phyloP scores from a whole-genome alignment of 2,797 vertebrate genomes.

The Acipenser transmontanus region DNA sequence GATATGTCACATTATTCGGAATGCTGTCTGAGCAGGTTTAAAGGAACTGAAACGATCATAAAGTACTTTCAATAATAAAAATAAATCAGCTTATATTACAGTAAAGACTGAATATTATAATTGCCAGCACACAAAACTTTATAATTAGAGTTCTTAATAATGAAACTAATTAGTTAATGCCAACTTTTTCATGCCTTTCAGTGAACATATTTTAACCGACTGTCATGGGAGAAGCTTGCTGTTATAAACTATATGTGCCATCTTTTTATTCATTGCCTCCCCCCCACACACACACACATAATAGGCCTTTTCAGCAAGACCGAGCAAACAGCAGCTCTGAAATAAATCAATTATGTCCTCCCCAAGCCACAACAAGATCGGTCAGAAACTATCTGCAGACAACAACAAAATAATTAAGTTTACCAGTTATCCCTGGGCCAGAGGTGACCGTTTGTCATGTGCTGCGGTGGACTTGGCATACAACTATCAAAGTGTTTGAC shows the following conservation, averaged over 20 bases:
- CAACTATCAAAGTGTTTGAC: constrained; percentile 46
- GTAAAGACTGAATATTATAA: constrained; percentile 53
- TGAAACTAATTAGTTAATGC: too few species aligned
- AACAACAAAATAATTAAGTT: constrained; percentile 48
- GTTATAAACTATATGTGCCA: constrained; percentile 51
- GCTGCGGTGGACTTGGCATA: constrained; percentile 39
- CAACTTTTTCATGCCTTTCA: too few species aligned
- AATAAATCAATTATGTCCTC: constrained; percentile 60
- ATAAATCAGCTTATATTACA: constrained; percentile 40
- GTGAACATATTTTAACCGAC: constrained; percentile 45
- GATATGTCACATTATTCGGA: too few species aligned
- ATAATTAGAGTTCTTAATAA: constrained; percentile 54
- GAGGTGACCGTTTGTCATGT: constrained; percentile 33
- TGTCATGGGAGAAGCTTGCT: constrained; percentile 48
- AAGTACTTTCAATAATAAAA: too few species aligned
- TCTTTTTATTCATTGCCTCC: constrained; percentile 57
- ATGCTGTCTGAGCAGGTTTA: too few species aligned
- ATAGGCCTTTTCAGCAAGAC: neutral
- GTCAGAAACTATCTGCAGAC: constrained; percentile 46
- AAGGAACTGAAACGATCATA: too few species aligned
- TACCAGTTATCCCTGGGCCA: constrained; percentile 23
- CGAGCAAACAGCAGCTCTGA: constrained; percentile 23
- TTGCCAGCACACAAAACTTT: constrained; percentile 46
- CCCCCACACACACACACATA: constrained; percentile 13
- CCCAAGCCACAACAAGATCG: constrained; percentile 48